A percentile compares a stretch with the other conserved stretches of the same genome.
phyloP scores from a whole-genome alignment of 2,888 invertebrate genomes.

The Rhagium mordax region DNA sequence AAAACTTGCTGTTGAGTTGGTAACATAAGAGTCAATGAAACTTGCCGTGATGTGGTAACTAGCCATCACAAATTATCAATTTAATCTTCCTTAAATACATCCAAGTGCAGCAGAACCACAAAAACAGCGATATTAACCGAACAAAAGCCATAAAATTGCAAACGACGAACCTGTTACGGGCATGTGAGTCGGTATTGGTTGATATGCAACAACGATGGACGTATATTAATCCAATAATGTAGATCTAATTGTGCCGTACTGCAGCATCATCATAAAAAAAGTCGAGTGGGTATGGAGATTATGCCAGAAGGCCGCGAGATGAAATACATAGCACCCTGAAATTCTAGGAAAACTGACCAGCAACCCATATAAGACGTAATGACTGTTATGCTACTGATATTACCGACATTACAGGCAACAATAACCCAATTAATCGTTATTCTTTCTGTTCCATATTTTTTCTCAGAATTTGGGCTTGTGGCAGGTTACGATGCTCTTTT shows the following conservation, averaged over 20 bases:
- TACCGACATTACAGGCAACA: not conserved
- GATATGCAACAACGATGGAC: not conserved
- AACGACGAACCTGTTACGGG: not conserved
- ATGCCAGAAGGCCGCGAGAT: not conserved
- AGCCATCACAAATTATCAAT: not conserved
- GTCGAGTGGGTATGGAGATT: constrained; percentile 1
- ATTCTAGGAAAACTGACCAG: constrained; percentile 23
- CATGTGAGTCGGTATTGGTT: constrained; percentile 16
- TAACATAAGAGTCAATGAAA: not conserved
- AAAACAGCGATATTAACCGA: not conserved
- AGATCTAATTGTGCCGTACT: constrained; percentile 8
- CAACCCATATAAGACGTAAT: not conserved
- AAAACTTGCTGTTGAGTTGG: too few species aligned
- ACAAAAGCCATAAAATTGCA: constrained; percentile 26
- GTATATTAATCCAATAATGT: constrained; percentile 17
- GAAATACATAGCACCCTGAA: not conserved
- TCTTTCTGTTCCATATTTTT: constrained; percentile 9
- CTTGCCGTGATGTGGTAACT: not conserved
- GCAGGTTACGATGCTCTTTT: not conserved
- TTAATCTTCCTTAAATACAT: not conserved
- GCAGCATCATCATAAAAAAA: constrained; percentile 8
- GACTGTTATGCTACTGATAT: not conserved
- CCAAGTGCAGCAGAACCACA: not conserved
- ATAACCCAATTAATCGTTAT: constrained; percentile 19
- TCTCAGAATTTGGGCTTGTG: not conserved